Conservation (phyloP, 2,113 vertebrate species). For the Parotia lawesii region DNA sequence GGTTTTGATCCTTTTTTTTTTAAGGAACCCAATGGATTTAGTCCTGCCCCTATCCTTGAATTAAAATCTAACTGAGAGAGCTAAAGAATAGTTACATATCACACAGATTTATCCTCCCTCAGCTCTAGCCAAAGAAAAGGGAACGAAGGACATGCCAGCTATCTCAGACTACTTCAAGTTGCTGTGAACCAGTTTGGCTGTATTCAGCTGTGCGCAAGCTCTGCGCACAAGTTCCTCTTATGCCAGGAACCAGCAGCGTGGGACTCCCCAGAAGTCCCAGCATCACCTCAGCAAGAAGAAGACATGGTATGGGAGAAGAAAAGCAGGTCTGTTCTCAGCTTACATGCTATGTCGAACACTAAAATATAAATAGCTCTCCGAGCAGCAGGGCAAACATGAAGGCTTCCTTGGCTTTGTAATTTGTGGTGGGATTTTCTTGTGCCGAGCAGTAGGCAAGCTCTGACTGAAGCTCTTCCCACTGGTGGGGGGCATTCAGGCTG, state of each 20-base stretch:
- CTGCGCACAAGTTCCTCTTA: background rate
- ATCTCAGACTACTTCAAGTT: background rate
- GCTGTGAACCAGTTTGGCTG: background rate
- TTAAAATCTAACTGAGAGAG: background rate
- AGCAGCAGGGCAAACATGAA: constrained; percentile 61
- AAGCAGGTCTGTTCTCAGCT: constrained; percentile 53
- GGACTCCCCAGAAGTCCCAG: constrained; percentile 4
- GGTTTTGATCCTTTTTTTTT: background rate
- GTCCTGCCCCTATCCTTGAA: background rate
- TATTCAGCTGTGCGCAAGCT: background rate
- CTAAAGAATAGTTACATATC: background rate
- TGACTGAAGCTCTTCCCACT: constrained; percentile 50
- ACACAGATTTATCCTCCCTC: background rate
- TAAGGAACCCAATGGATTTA: background rate
- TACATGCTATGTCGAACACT: background rate
- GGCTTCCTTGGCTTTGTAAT: constrained; percentile 48
- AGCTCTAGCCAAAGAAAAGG: background rate
- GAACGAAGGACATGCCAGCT: background rate
- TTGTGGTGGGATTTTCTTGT: constrained; percentile 53
- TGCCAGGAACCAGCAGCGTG: background rate
- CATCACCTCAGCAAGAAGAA: background rate
- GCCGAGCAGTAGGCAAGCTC: background rate
- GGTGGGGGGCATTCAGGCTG: constrained; percentile 39
- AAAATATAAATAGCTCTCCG: constrained; percentile 27
- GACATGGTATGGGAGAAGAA: constrained; percentile 22